Evolutionary conservation across 2,113 vertebrate genomes (phyloP).

Genomic region (Ptilonorhynchus violaceus): DNA sequence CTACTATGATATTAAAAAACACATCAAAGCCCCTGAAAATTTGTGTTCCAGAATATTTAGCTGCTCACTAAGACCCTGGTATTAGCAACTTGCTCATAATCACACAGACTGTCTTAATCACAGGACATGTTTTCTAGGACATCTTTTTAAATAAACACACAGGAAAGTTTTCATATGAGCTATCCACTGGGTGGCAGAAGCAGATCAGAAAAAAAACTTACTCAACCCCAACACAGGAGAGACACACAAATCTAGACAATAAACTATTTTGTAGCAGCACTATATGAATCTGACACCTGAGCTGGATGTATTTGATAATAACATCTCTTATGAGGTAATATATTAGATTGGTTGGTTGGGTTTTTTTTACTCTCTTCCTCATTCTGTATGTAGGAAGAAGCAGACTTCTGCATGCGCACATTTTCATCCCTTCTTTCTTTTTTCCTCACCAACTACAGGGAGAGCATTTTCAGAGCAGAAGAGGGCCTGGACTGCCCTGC

Average conservation of each 20-base stretch:
- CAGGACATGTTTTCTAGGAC: background rate
- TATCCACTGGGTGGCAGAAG: constrained; percentile 57
- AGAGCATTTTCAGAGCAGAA: background rate
- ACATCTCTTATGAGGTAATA: background rate
- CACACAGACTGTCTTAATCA: too few relatives aligned
- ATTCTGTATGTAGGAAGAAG: background rate
- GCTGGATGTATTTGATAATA: background rate
- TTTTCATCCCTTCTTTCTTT: background rate
- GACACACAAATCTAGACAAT: background rate
- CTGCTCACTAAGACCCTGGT: background rate
- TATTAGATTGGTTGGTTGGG: background rate
- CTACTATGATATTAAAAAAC: background rate
- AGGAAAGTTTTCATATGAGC: background rate
- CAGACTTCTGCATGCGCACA: background rate
- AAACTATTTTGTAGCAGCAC: background rate
- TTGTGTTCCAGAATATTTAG: background rate
- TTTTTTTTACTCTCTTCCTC: background rate
- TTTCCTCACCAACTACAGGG: background rate
- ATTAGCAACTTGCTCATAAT: background rate
- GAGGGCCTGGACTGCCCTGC: background rate
- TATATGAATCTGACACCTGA: background rate
- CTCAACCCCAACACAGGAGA: rapidly evolving
- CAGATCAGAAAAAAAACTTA: background rate
- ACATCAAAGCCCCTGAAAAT: background rate
- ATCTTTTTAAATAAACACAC: background rate